Percentiles rank a stretch among this genome's conserved stretches.
These are phyloP conservation scores for Saccopteryx bilineata DNA, from an alignment of 2,113 vertebrate genomes.

Conservation along the genomic window DNA sequence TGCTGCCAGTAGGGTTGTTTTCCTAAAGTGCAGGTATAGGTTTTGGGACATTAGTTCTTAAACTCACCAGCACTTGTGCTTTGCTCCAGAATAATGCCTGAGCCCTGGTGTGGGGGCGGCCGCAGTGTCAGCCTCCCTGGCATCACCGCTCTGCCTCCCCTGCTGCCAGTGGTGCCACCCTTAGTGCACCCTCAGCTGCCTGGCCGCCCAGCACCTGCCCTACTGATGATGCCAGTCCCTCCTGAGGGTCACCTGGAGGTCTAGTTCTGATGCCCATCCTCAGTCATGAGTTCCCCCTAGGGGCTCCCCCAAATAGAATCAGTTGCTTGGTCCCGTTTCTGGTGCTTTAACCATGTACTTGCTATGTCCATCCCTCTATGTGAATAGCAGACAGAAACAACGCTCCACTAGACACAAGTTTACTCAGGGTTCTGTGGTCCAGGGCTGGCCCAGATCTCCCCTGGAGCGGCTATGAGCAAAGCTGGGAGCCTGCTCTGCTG, in stretches of 20 bases:
- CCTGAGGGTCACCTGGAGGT: neutral
- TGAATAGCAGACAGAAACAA: neutral
- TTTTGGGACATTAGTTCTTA: neutral
- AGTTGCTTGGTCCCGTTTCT: neutral
- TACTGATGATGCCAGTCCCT: neutral
- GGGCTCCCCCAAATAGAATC: neutral
- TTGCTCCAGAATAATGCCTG: neutral
- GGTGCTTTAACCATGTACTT: neutral
- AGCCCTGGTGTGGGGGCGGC: neutral
- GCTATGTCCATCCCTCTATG: neutral
- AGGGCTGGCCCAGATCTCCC: neutral
- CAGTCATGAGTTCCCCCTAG: neutral
- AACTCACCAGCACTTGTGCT: neutral
- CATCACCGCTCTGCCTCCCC: neutral
- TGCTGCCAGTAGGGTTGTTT: neutral
- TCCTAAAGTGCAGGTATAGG: conserved; percentile 10
- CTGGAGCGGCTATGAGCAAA: neutral
- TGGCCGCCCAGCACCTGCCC: neutral
- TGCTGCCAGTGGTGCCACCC: neutral
- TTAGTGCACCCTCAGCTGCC: neutral
- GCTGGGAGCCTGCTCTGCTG: neutral
- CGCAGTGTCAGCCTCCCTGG: neutral
- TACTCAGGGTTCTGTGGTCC: neutral
- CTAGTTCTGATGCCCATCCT: neutral
- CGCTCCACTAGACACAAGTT: neutral